These are phyloP conservation scores for Drosophila maculinotata DNA, from an alignment of 2,888 invertebrate genomes.

Conservation along the genomic window DNA sequence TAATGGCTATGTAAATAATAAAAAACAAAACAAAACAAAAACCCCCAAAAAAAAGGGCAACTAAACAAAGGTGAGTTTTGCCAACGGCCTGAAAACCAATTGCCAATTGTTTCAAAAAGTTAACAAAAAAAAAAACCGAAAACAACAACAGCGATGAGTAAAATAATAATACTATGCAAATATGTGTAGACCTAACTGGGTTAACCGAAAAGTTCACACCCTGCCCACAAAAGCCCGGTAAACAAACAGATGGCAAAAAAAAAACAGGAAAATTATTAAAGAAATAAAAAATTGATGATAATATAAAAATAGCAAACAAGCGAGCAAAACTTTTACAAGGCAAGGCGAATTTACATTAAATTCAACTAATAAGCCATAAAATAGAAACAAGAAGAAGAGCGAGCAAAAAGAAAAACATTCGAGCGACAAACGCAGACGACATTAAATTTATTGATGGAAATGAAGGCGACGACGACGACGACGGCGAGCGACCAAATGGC, in stretches of 20 bases:
- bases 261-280: slow-evolving; percentile 24
- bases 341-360: slow-evolving; percentile 63
- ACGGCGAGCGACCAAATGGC: slow-evolving; percentile 60
- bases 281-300: slow-evolving; percentile 28
- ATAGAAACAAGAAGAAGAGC: slow-evolving; percentile 15
- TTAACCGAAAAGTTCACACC: slow-evolving; percentile 66
- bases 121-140: slow-evolving; percentile 30
- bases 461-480: slow-evolving; percentile 50
- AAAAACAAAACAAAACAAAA: slow-evolving; percentile 22
- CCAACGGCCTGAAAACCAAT: slow-evolving; percentile 48
- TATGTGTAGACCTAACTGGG: slow-evolving; percentile 59
- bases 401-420: slow-evolving; percentile 23
- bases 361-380: slow-evolving; percentile 70
- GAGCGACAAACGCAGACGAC: slow-evolving; percentile 55
- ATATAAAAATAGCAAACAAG: slow-evolving; percentile 12
- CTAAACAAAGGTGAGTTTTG: slow-evolving; percentile 65
- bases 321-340: slow-evolving; percentile 47
- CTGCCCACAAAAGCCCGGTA: slow-evolving; percentile 22
- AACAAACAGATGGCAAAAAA: slow-evolving; percentile 37
- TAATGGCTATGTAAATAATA: slow-evolving; percentile 73
- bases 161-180: slow-evolving; percentile 22
- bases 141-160: slow-evolving; percentile 17
- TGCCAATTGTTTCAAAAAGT: slow-evolving; percentile 62
- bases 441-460: slow-evolving; percentile 77
- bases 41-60: slow-evolving; percentile 17